These are phyloP conservation scores for Spea hammondii DNA, from an alignment of 2,797 vertebrate species.

Conservation along the genomic window DNA sequence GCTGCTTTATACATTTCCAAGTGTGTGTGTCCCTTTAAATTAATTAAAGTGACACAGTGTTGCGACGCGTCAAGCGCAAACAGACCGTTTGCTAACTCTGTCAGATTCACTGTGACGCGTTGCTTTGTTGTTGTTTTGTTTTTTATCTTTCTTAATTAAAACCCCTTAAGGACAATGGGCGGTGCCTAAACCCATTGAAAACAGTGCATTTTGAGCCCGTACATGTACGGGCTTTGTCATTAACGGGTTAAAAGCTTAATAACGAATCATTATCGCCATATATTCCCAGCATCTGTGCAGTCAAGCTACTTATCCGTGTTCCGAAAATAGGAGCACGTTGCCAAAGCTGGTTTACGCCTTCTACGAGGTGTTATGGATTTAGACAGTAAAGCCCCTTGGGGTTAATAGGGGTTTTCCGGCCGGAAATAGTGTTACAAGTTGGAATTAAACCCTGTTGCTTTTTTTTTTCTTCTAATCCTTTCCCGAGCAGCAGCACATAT, in stretches of 20 bases:
- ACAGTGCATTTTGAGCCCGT: no score
- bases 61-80: not conserved
- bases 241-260: not conserved
- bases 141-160: not conserved
- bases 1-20: constrained; percentile 49
- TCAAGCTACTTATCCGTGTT: not conserved
- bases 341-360: not conserved
- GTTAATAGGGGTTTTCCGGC: constrained; percentile 13
- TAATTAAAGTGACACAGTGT: not conserved
- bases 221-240: no score
- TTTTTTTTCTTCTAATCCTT: constrained; percentile 1
- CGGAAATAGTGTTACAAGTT: not conserved
- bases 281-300: not conserved
- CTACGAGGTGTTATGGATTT: constrained; percentile 2
- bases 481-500: not conserved
- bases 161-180: no score
- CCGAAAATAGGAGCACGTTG: not conserved
- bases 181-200: no score
- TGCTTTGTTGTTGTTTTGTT: not conserved
- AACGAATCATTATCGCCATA: not conserved
- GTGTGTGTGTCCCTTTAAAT: not conserved
- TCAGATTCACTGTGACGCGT: not conserved
- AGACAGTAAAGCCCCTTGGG: not conserved
- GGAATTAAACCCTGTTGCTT: not conserved
- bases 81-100: not conserved